A percentile compares a stretch with the other conserved stretches of the same genome.
Conservation (phyloP, 2,888 invertebrate genomes). For the Agrochola lychnidis region DNA sequence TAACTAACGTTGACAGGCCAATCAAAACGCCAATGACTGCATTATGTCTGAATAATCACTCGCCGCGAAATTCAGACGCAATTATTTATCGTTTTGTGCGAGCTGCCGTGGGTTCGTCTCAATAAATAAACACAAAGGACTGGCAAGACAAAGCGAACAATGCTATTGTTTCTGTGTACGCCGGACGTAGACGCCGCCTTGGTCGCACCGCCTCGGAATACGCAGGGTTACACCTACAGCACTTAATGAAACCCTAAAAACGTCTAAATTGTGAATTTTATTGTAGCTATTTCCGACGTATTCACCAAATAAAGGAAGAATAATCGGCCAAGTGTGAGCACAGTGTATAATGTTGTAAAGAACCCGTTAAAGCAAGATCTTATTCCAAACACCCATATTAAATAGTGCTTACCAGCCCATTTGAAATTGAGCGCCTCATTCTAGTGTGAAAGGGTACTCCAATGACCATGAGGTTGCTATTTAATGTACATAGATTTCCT, state of each 20-base stretch:
- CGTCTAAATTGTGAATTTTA: conserved; percentile 23
- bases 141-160: conserved; percentile 77
- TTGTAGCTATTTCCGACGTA: conserved; percentile 14
- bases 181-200: conserved; percentile 64
- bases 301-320: conserved; percentile 6
- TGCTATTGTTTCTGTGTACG: conserved; percentile 69
- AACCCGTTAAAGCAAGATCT: conserved; percentile 14
- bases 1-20: conserved; percentile 63
- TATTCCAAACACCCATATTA: conserved; percentile 26
- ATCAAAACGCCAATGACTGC: conserved; percentile 64
- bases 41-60: conserved; percentile 66
- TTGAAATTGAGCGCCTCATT: conserved; percentile 20
- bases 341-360: not conserved
- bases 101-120: conserved; percentile 71
- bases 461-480: conserved; percentile 30
- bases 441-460: conserved; percentile 27
- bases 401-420: conserved; percentile 5
- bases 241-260: conserved; percentile 45
- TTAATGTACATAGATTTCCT: conserved; percentile 20
- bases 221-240: conserved; percentile 21
- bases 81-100: conserved; percentile 69
- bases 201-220: conserved; percentile 16
- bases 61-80: conserved; percentile 58
- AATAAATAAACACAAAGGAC: conserved; percentile 83
- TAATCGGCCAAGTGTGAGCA: not conserved